phyloP scores from a whole-genome alignment of 2,113 vertebrate species.

The Elachura formosa region DNA sequence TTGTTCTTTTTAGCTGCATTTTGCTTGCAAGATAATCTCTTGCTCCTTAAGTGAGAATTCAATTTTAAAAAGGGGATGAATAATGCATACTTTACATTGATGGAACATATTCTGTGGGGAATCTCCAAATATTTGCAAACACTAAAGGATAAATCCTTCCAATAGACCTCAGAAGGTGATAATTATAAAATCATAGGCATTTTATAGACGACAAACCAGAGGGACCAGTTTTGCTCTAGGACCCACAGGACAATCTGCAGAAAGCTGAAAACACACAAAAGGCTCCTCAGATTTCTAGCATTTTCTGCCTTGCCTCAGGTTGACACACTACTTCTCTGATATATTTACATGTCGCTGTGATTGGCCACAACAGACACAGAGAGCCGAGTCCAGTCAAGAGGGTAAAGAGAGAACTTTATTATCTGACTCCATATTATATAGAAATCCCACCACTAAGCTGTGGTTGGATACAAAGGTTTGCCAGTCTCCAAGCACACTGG shows the following conservation, averaged over 20 bases:
- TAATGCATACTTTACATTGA: not conserved
- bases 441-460: too few species aligned
- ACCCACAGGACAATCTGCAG: not conserved
- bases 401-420: too few species aligned
- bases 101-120: not conserved
- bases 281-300: not conserved
- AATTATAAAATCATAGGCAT: not conserved
- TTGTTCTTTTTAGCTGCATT: not conserved
- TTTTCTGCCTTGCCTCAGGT: not conserved
- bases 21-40: not conserved
- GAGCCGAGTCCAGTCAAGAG: too few species aligned
- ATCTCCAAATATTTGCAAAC: not conserved
- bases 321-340: not conserved
- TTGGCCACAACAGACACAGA: too few species aligned
- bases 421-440: too few species aligned
- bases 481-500: too few species aligned
- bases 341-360: not conserved
- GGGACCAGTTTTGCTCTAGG: not conserved
- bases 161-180: not conserved
- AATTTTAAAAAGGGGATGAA: not conserved
- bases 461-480: too few species aligned
- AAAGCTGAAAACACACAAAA: not conserved
- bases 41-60: not conserved
- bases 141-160: not conserved
- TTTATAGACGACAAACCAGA: not conserved